Conservation (phyloP, 2,888 invertebrate species). For the Drosophila setosimentum region DNA sequence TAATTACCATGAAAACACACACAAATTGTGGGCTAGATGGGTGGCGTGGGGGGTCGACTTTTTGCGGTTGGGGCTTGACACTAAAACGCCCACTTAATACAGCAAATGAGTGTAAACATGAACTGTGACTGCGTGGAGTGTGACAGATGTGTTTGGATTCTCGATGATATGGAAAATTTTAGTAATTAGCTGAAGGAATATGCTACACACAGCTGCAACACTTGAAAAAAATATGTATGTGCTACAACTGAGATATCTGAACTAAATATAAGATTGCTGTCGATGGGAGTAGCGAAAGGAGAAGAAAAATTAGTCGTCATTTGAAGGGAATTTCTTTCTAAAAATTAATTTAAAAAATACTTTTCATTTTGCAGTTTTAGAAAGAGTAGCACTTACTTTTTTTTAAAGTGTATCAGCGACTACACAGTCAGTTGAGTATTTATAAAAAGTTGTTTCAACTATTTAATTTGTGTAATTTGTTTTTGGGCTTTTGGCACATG, state of each 20-base stretch:
- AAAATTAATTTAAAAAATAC: too few species aligned
- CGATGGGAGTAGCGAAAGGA: not conserved
- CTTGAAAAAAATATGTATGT: not conserved
- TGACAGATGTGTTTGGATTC: constrained; percentile 26
- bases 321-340: not conserved
- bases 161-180: constrained; percentile 33
- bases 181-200: constrained; percentile 7
- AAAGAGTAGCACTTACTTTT: not conserved
- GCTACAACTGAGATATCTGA: not conserved
- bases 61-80: constrained; percentile 17
- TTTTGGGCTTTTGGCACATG: constrained; percentile 59
- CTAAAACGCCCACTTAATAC: constrained; percentile 57
- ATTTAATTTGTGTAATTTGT: constrained; percentile 49
- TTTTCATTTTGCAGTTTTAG: not conserved
- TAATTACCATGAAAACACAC: constrained; percentile 70
- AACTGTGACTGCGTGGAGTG: constrained; percentile 43
- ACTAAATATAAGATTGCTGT: not conserved
- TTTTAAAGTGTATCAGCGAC: not conserved
- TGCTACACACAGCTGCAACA: constrained; percentile 3
- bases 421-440: not conserved
- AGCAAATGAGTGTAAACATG: constrained; percentile 47
- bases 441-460: constrained; percentile 7
- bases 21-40: constrained; percentile 19
- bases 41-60: not conserved
- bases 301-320: not conserved